Conservation (phyloP, 2,797 vertebrate species). For the Leuciscus waleckii region DNA sequence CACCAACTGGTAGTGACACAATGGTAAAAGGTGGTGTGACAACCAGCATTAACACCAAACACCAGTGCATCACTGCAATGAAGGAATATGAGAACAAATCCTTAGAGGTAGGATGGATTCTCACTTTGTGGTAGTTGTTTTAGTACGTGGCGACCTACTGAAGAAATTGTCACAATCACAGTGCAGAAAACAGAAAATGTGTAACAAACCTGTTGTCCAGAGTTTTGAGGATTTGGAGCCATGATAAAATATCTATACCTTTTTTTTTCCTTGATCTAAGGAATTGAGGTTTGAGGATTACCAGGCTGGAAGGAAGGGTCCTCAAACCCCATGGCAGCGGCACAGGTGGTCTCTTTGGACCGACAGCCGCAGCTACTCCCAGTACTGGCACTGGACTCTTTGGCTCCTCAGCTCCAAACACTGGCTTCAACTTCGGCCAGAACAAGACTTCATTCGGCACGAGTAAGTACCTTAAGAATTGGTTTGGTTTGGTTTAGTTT, state of each 20-base stretch:
- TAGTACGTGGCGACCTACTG: not conserved
- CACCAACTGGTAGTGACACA: constrained; percentile 91
- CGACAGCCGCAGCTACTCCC: constrained; percentile 80
- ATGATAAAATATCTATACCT: not conserved
- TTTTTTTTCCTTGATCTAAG: constrained; percentile 66
- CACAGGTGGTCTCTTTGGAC: constrained; percentile 82
- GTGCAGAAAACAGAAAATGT: not conserved
- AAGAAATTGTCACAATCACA: constrained; percentile 1
- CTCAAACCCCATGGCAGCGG: constrained; percentile 87
- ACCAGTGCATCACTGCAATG: constrained; percentile 99
- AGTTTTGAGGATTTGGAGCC: not conserved
- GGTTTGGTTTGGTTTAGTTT: not conserved
- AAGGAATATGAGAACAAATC: constrained; percentile 98
- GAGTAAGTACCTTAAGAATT: constrained; percentile 67
- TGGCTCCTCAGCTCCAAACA: constrained; percentile 85
- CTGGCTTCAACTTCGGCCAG: constrained; percentile 88
- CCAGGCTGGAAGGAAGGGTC: constrained; percentile 92
- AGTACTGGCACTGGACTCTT: constrained; percentile 89
- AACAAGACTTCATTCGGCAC: constrained; percentile 90
- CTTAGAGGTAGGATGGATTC: constrained; percentile 84
- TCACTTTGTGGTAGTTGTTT: not conserved
- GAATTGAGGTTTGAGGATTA: constrained; percentile 95
- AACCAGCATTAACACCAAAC: constrained; percentile 96
- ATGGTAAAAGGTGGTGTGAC: constrained; percentile 96
- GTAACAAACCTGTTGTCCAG: not conserved